Percentiles rank a stretch among this genome's conserved stretches.
phyloP scores from a whole-genome alignment of 2,888 invertebrate species.

The Axea sp. region DNA sequence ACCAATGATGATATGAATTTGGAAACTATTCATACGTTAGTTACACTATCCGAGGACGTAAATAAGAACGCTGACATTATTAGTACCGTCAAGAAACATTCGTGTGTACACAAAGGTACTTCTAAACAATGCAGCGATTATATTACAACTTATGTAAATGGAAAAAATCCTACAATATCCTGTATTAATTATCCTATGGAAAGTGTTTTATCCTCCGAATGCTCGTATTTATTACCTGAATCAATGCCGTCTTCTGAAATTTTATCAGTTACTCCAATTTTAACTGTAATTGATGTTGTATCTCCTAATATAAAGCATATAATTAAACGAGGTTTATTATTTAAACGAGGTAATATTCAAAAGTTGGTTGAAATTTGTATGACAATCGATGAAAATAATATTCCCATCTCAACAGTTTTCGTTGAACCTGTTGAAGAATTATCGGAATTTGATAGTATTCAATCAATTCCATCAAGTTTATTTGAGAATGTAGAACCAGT shows the following conservation, averaged over 20 bases:
- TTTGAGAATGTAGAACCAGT: not conserved
- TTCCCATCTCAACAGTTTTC: not conserved
- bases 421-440: slow-evolving; percentile 13
- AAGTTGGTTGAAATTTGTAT: slow-evolving; percentile 2
- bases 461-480: not conserved
- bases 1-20: too few relatives aligned
- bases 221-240: too few relatives aligned
- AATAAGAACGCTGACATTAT: too few relatives aligned
- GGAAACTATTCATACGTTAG: too few relatives aligned
- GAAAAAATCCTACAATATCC: slow-evolving; percentile 78
- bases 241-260: not conserved
- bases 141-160: slow-evolving; percentile 76
- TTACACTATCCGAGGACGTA: too few relatives aligned
- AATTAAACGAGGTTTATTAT: not conserved
- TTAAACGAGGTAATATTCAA: not conserved
- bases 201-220: not conserved
- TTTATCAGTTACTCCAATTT: not conserved
- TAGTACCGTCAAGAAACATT: too few relatives aligned
- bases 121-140: too few relatives aligned
- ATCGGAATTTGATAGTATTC: not conserved
- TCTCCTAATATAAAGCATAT: not conserved
- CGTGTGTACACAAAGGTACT: too few relatives aligned
- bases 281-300: not conserved
- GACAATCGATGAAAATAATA: not conserved
- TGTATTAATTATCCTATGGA: slow-evolving; percentile 78